Base-by-base conservation (phyloP, 2,113 vertebrate species). In the Anarrhichthys ocellatus region DNA sequence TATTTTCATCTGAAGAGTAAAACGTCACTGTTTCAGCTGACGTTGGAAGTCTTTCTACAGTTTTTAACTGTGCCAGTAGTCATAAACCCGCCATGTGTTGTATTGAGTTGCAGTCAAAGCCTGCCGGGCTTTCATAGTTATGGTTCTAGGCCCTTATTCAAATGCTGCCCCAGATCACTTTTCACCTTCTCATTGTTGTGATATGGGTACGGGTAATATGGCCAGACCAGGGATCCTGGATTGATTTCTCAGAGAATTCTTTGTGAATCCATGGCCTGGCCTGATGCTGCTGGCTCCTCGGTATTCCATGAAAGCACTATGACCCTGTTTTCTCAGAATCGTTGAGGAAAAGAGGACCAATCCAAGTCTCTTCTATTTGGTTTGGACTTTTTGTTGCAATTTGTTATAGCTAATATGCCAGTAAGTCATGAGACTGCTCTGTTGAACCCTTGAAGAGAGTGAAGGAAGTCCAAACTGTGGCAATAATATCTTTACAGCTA, bases 241-340 rank as follows among this genome's bases (percentile, higher is more conserved):
- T 83, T n/a, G 63, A 66, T 89, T 85, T 75, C 65, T 89, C 48
- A 72, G 50, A 88, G 44, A 84, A 78, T 76, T 76, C 54, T 75
- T 76, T 80, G 78, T 87, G 85, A 89, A 91, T 80, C 76, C 73
- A 61, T 40, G 64, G 59, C 63, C 78, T 87, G 71, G 82, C 74
- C 76, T 80, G 32, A 64, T 66, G 72, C 64, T 77, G 58, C 68
- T 87, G 85, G 76, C 84, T 85, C 73, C 70, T 74, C 36, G 20
- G 67, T 84, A 44, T 95, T 93, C 90, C 91, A 92, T 76, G 89
- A 94, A 93, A 90, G 73, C 80, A 70, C 78, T 73, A 69, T 84
- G 81, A 82, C 83, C 70, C 76, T 46, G 50, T 88, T 93, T 94
- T 89, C 86, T 92, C 80, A 73, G 85, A 86, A 86, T 71, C 70